Percentiles rank a stretch among this genome's conserved stretches.
Conservation (phyloP, 2,113 vertebrate genomes). For the Delphinus delphis region DNA sequence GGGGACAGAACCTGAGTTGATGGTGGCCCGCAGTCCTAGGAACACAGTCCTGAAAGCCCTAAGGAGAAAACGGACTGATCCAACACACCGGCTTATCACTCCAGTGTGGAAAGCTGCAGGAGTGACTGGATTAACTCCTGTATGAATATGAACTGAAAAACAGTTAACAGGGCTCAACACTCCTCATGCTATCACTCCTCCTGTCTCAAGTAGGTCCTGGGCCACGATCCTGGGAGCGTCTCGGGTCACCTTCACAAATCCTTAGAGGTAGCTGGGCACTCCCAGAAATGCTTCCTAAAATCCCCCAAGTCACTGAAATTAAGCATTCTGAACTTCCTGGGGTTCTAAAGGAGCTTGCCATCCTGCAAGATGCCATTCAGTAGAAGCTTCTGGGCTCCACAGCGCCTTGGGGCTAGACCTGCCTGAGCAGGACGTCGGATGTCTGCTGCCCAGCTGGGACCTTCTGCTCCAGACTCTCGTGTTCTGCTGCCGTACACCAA, state of each 20-base stretch:
- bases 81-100: neutral
- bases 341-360: neutral
- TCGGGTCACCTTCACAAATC: neutral
- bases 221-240: neutral
- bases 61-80: neutral
- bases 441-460: no score
- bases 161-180: neutral
- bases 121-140: accelerated
- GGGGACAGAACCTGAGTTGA: neutral
- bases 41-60: accelerated
- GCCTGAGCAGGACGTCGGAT: neutral
- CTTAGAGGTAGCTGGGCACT: neutral
- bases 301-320: neutral
- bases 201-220: neutral
- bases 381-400: neutral
- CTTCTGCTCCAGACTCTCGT: no score
- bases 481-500: neutral
- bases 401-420: neutral
- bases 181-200: accelerated
- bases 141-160: accelerated
- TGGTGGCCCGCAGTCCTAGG: accelerated
- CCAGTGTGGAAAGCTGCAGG: neutral
- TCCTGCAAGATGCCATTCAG: neutral
- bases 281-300: neutral
- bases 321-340: neutral